Base-by-base conservation (phyloP, 2,113 vertebrate species). In the Gymnorhina tibicen region DNA sequence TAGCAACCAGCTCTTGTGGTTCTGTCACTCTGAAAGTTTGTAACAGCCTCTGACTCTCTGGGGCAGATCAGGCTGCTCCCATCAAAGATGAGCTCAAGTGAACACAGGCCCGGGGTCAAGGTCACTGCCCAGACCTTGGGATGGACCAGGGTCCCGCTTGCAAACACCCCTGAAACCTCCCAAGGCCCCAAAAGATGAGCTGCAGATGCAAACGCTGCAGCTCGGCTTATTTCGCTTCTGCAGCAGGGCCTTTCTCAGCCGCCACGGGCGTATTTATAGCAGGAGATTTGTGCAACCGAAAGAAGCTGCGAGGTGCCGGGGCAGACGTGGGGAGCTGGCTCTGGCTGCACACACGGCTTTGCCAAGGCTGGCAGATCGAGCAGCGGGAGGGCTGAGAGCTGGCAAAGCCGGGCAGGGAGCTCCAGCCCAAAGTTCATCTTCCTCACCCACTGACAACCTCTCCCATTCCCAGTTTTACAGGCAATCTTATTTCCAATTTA, bases 1-100 rank as follows among this genome's bases (percentile, higher is more conserved):
- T 77, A 97, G 92, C 94, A 97, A 96, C 92, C 89, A 93, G 66
- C 52, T 37, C 53, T 93, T 98, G 97, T 97, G 97, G 97, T 97
- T 95, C 87, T 93, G 83, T 89, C 84, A 59, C 89, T 92, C 78
- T 2, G 69, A 96, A 97, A 94, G 94, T 60, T 81, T 84, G 58
- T 68, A 97, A 88, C 93, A 92, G 95, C 60, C 91, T 41, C 87
- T 1, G 3, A 27, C 39, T 69, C 4, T 1, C 47, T 72, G 88
- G 92, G 89, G 83, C 49, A n/a, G 72, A 47, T 50, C 3, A 2
- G 33, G 81, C 78, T 63, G 72, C 77, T 70, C 70, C 63, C 46
- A 73, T 55, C 56, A n/a, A 50, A 85, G 56, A 58, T 24, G 78
- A 73, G 49, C 52, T 84, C 32, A 52, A 67, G 37, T 5, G 14